A percentile compares a stretch with the other conserved stretches of the same genome.
Conservation (phyloP, 2,888 invertebrate genomes). For the Trissolcus brochymenae region DNA sequence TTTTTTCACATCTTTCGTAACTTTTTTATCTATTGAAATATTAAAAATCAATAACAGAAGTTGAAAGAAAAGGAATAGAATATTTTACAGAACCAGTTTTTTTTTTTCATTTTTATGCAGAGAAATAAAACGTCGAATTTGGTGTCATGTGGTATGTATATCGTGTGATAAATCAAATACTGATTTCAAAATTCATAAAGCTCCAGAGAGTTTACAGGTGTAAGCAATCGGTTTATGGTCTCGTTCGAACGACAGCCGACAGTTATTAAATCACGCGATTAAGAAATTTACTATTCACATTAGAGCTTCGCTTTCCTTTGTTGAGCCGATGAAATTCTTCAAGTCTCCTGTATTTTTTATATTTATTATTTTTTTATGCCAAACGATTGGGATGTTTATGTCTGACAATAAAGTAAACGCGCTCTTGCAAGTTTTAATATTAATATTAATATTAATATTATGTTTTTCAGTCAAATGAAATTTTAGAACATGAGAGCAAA, state of each 20-base stretch:
- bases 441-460: no score
- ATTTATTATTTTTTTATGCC: slow-evolving; percentile 15
- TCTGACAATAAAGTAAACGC: slow-evolving; percentile 32
- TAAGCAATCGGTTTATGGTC: slow-evolving; percentile 43
- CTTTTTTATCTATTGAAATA: no score
- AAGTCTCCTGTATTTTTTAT: slow-evolving; percentile 11
- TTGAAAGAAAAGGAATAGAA: not conserved
- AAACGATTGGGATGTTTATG: slow-evolving; percentile 35
- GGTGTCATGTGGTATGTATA: slow-evolving; percentile 16
- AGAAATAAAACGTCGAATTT: slow-evolving; percentile 37
- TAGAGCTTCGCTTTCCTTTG: slow-evolving; percentile 36
- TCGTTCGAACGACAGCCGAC: slow-evolving; percentile 47
- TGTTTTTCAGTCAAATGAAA: no score
- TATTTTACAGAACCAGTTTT: slow-evolving; percentile 15
- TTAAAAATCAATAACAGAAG: no score
- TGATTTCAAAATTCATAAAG: slow-evolving; percentile 44
- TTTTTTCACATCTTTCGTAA: not conserved
- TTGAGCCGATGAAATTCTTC: slow-evolving; percentile 49
- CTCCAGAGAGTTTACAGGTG: slow-evolving; percentile 38
- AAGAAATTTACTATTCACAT: slow-evolving; percentile 55
- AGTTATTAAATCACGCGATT: slow-evolving; percentile 57
- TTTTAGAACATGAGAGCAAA: no score
- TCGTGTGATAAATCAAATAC: slow-evolving; percentile 41
- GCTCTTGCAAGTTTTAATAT: not conserved
- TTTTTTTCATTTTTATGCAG: slow-evolving; percentile 4